Base-by-base conservation (phyloP, 2,888 invertebrate species). In the Phania funesta region DNA sequence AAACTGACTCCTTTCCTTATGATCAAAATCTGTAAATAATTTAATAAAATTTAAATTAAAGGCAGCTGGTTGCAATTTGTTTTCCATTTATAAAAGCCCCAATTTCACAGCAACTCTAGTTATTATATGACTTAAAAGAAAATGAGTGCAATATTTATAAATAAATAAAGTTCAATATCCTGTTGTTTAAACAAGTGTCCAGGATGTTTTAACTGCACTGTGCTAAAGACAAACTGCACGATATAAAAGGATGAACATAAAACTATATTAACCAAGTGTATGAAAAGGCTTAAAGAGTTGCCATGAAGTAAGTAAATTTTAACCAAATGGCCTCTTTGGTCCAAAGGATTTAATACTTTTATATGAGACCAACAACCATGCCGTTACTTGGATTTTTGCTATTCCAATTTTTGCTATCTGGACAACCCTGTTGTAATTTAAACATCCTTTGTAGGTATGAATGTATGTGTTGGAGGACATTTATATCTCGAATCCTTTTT, bases 121-220 rank as follows among this genome's bases (percentile, higher is more conserved):
- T 18, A 24, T 52, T 68, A 35, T 48, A 24, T 11, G 41, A 71
- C 32, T 13, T 22, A 41, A n/a, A 38, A 18, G n/a, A 26, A 46
- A 29, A 13, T 18, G 41, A 11, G 3, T 38, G n/a, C 60, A 32
- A 38, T 41, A 48, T 35, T 68, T 18, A 78, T 44, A 75, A 70
- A 75, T 54, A 82, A 71, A 78, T 78, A 82, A 78, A 78, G 78
- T 82, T 82, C 82, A 82, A 78, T 82, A 82, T 82, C 82, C 82
- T 82, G 74, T 70, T 78, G 82, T 82, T 82, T 75, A 78, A 70
- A 78, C 58, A 82, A 75, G 70, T 78, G 64, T 78, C 74, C 82
- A 82, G 78, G 82, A 82, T 82, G 78, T 75, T 79, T 74, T 68
- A 82, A 81, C 35, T 67, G 38, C 13, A 56, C 18, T 56, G 50